These are phyloP conservation scores for Papilio xuthus DNA, from an alignment of 1,140 invertebrate genomes.

Conservation along the genomic window DNA sequence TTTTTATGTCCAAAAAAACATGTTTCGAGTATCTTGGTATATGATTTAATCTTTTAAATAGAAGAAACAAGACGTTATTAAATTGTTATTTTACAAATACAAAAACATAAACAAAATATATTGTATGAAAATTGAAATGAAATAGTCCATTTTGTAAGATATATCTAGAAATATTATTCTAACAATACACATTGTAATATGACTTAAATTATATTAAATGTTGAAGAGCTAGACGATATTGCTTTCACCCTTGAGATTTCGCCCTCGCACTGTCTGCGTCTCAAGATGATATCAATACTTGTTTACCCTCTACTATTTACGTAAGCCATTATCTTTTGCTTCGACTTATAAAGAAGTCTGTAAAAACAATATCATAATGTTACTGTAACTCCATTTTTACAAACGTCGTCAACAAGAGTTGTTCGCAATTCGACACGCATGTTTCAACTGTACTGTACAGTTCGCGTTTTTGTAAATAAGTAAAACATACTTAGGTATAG, in stretches of 20 bases:
- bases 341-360: not conserved
- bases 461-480: too few relatives aligned
- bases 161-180: not conserved
- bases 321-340: not conserved
- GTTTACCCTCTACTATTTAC: not conserved
- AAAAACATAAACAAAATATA: too few relatives aligned
- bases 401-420: not conserved
- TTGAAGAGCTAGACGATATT: not conserved
- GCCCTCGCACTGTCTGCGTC: not conserved
- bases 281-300: not conserved
- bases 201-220: not conserved
- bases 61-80: too few relatives aligned
- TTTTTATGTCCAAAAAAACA: too few relatives aligned
- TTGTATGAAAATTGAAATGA: too few relatives aligned
- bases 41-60: too few relatives aligned
- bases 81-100: too few relatives aligned
- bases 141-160: too few relatives aligned
- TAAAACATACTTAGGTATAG: too few relatives aligned
- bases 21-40: too few relatives aligned
- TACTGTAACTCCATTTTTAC: not conserved
- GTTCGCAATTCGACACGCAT: not conserved
- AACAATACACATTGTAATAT: not conserved
- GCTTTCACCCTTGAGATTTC: not conserved
- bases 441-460: not conserved
- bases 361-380: not conserved